Evolutionary conservation across 2,113 vertebrate species (phyloP), one percentile per base, ranked within the genome.

Genomic region (Egretta garzetta): DNA sequence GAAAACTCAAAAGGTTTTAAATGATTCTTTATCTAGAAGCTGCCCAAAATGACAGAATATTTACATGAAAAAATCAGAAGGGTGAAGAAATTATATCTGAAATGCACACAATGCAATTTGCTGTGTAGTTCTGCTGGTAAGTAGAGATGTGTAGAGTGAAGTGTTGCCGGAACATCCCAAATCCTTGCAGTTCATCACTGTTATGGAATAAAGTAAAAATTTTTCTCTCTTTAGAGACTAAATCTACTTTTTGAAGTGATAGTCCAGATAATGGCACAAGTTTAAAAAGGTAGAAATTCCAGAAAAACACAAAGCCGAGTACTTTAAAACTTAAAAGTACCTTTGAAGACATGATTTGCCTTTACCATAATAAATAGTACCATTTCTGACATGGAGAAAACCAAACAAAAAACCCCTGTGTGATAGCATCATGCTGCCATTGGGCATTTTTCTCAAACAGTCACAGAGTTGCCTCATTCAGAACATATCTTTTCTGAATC

Each of bases 291-390:
- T 10, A 43, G 8, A 71, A 47, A 39, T 16, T 18, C 6, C 2
- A 52, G 18, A 71, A 66, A 60, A 53, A 4, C 24, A n/a, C 3
- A 12, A 45, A 73, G 2, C 11, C 26, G 5, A 76, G 35, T 20
- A 28, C 21, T 75, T 86, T 27, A 32, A 74, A 76, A 58, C 7
- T 37, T 41, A 20, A 47, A 55, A 76, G 2, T 35, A 43, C 22
- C 11, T 37, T 50, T 39, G 37, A 80, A 86, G 43, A 58, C 14
- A 26, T 5, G 2, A 62, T 66, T 91, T 75, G 15, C 28, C 26
- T 22, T 68, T 30, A n/a, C 11, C 0, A 0, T 23, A 5, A 55
- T 19, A 6, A 49, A 24, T 7, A 47, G 26, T 14, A 30, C 8
- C 0, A 1, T 47, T 86, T 64, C 27, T 47, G 26, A 82, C 30